Evolutionary conservation across 2,888 invertebrate species (phyloP), one percentile per base, ranked within the genome.

Genomic region (Pteria penguin): DNA sequence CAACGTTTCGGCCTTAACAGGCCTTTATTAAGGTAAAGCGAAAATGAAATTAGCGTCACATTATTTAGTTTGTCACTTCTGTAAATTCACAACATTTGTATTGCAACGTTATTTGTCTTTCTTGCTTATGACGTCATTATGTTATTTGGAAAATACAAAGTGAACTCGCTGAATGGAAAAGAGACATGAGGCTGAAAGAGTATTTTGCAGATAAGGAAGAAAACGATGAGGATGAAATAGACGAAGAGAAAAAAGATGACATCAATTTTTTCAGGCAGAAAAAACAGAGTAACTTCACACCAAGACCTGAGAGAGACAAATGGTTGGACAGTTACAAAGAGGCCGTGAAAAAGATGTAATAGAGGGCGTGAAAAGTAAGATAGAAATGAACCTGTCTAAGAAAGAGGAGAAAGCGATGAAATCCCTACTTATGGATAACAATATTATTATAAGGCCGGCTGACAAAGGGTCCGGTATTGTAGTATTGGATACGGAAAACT

Each of bases 121-220:
- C n/a, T n/a, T n/a, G n/a, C n/a, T n/a, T n/a, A n/a, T n/a, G n/a
- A n/a, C n/a, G n/a, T n/a, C n/a, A n/a, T n/a, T n/a, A n/a, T n/a
- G n/a, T n/a, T n/a, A 55, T 54, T n/a, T 68, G 55, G 57, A 68
- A 68, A 54, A 31, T 36, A 14, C 45, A 36, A 36, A 36, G 45
- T 14, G 45, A 36, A 36, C 45, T 36, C 14, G 45, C 45, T 14
- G 45, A 36, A 36, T 36, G 45, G 45, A 14, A 36, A 36, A 36
- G 45, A 36, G 8, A 14, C 5, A 36, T 36, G 45, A 36, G 45
- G 45, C 14, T 36, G 14, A 36, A 14, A 36, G 45, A 36, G 14
- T 36, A 36, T 36, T 36, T 36, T 14, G 45, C 45, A 36, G 45
- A 36, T 11, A 36, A 36, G 14, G 45, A 36, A 14, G 8, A 36